Base-by-base conservation (phyloP, 2,113 vertebrate species). In the Corythornis cristatus region DNA sequence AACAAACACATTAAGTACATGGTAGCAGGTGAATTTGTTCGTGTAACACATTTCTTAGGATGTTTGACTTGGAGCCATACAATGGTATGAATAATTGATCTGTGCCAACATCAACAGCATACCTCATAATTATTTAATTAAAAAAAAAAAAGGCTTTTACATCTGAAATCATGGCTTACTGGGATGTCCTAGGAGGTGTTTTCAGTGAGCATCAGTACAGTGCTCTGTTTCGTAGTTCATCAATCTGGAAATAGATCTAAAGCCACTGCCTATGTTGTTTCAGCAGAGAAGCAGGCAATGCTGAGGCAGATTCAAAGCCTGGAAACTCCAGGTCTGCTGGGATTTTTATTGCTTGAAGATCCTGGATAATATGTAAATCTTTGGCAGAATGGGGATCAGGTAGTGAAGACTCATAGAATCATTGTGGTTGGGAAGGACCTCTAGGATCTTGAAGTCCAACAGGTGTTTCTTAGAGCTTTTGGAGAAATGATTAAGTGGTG, bases 21-120 rank as follows among this genome's bases (percentile, higher is more conserved):
- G 2, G 79, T 82, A 88, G 92, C 85, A 94, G 71, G 88, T 96
- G 83, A 70, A 50, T 85, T 6, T 40, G 18, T 71, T 83, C 12
- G 7, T 74, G 50, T 76, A 89, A 95, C 76, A 54, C 80, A 72
- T 76, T 96, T 88, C 68, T 89, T 62, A 46, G 64, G 54, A 58
- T 95, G 88, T 91, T 94, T 94, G 82, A 50, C 83, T 91, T 95
- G 88, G 93, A 96, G 43, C 56, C 1, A 7, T 74, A 73, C 78
- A 91, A 83, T 66, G 76, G 83, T 64, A 70, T 91, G 88, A 96
- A 91, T 89, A 91, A 94, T 93, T 96, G 67, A 93, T 73, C 60
- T 73, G 67, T 95, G 95, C 96, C 89, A 96, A 93, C 90, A 82
- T 62, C 92, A 96, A 95, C 96, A 95, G 60, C 60, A 5, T 77